Conservation (phyloP, 1,140 invertebrate species). For the Drosophila nikananu region DNA sequence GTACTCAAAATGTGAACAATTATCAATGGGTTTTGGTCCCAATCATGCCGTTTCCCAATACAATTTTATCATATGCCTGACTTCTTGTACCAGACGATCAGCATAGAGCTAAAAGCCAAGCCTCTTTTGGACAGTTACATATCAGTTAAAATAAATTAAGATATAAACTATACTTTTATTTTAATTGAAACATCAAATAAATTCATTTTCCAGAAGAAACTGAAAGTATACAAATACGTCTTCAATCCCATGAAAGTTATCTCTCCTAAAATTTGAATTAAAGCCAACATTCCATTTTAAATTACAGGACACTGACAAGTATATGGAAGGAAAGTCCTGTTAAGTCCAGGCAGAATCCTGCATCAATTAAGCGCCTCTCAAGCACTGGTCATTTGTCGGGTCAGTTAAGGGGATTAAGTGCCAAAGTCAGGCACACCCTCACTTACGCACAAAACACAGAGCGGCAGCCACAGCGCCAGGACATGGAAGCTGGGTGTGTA, state of each 20-base stretch:
- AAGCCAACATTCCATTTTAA: background rate
- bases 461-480: background rate
- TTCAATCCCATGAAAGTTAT: background rate
- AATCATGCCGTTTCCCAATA: background rate
- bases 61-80: background rate
- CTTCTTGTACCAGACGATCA: background rate
- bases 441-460: background rate
- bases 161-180: background rate
- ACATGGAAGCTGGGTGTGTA: constrained; percentile 27
- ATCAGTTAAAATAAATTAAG: background rate
- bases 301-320: background rate
- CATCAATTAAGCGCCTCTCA: constrained; percentile 1
- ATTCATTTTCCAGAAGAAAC: background rate
- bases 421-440: constrained; percentile 16
- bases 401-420: constrained; percentile 27
- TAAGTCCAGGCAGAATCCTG: background rate
- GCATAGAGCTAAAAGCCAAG: background rate
- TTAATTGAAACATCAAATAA: background rate
- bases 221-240: background rate
- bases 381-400: constrained; percentile 26
- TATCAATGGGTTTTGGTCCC: background rate
- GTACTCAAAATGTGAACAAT: background rate
- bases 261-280: too few species aligned
- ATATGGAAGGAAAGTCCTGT: background rate
- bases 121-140: background rate